Evolutionary conservation across 2,113 vertebrate species (phyloP).

Genomic region (Polypterus senegalus): DNA sequence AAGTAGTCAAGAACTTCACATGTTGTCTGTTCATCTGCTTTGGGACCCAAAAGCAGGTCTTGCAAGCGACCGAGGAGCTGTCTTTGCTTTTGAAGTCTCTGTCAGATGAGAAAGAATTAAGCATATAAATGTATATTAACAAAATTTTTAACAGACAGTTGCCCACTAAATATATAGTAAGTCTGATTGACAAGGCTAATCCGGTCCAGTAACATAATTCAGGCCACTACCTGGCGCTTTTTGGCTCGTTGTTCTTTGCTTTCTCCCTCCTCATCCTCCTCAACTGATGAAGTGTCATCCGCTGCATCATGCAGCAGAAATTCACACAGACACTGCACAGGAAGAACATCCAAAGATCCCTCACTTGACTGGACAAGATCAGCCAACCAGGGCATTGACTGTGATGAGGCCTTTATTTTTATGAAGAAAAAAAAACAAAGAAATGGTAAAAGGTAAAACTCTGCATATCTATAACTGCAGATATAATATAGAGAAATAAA

Average conservation of each 20-base stretch:
- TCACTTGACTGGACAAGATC: slow-evolving; percentile 95
- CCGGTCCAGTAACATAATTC: too few species aligned
- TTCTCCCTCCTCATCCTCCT: slow-evolving; percentile 83
- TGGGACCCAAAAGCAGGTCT: slow-evolving; percentile 83
- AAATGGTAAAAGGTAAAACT: too few species aligned
- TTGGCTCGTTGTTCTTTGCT: slow-evolving; percentile 88
- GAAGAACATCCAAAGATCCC: slow-evolving; percentile 89
- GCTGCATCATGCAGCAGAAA: slow-evolving; percentile 91
- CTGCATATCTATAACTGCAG: too few species aligned
- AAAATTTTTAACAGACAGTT: background rate
- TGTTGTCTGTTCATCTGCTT: slow-evolving; percentile 88
- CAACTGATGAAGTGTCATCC: slow-evolving; percentile 57
- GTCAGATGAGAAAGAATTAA: slow-evolving; percentile 1
- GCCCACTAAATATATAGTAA: background rate
- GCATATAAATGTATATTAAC: background rate
- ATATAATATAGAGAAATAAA: too few species aligned
- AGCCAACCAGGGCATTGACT: slow-evolving; percentile 97
- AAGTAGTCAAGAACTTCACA: slow-evolving; percentile 96
- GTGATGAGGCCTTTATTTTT: slow-evolving; percentile 71
- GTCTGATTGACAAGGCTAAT: too few species aligned
- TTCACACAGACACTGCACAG: slow-evolving; percentile 92
- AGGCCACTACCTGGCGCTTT: slow-evolving; percentile 67
- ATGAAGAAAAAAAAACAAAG: accelerated
- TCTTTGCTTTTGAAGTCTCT: slow-evolving; percentile 91
- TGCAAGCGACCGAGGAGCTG: slow-evolving; percentile 87